Conservation (phyloP, 2,888 invertebrate genomes). For the Leucophenga maculata region DNA sequence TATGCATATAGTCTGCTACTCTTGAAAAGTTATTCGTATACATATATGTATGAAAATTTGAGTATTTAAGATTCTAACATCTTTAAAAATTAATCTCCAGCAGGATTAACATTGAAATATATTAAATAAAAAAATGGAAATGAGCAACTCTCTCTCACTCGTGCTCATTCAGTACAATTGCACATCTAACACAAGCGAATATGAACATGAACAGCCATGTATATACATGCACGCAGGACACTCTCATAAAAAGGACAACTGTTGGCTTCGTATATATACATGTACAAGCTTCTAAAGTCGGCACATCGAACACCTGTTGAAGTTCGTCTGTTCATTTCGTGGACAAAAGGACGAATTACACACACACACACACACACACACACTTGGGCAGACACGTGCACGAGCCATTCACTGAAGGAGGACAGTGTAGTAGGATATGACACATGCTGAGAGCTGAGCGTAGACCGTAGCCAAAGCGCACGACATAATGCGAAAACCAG, state of each 20-base stretch:
- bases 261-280: background rate
- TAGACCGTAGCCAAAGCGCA: background rate
- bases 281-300: background rate
- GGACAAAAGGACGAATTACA: constrained; percentile 24
- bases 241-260: background rate
- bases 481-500: too few species aligned
- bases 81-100: too few species aligned
- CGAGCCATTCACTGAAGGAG: background rate
- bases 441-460: background rate
- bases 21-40: too few species aligned
- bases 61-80: too few species aligned
- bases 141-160: too few species aligned
- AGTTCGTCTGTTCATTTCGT: background rate
- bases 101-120: too few species aligned
- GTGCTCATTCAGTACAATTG: too few species aligned
- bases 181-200: too few species aligned
- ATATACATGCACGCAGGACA: background rate
- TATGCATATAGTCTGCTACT: too few species aligned
- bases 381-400: constrained; percentile 36
- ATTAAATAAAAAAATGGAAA: too few species aligned
- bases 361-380: constrained; percentile 31
- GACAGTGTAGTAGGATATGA: background rate
- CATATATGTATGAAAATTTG: too few species aligned
- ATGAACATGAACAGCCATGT: background rate
- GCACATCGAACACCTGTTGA: background rate